Base-by-base conservation (phyloP, 1,140 invertebrate genomes). In the Hydropsyche tenuis region DNA sequence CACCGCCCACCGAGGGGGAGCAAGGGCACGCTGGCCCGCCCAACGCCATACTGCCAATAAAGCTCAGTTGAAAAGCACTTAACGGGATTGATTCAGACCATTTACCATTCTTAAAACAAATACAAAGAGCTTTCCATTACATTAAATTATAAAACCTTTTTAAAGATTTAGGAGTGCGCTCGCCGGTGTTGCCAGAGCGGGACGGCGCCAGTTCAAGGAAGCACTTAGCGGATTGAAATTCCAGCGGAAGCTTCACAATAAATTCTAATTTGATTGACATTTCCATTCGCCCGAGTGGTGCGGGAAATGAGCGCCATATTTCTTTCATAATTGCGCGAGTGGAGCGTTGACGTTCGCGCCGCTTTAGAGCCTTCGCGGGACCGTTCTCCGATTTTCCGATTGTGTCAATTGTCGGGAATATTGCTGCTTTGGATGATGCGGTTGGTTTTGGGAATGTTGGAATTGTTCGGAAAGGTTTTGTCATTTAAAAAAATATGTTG, bases 91-190 rank as follows among this genome's bases (percentile, higher is more conserved):
- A 85, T 85, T 85, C 82, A 82, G 80, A 84, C 82, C 82, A 85
- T 85, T 85, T 83, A 83, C 83, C 81, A 84, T 84, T 85, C 83
- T 84, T 84, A 83, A 83, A 83, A 85, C 81, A 85, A 84, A 85
- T 82, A 84, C 81, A 83, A 78, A 78, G 78, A 82, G 81, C 80
- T 82, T 83, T 84, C 82, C 82, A 84, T 83, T 85, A 82, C 81
- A 81, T 80, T 82, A 82, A 84, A 83, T 83, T 84, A 82, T 82
- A 84, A 84, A 83, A 84, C 82, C 82, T 84, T 83, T 84, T 82
- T 84, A 81, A 80, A 83, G 82, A 83, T 83, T 80, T 81, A 37
- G 30, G 30, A 37, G 30, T 4, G 30, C 30, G 30, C 9, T 37
- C 30, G 3, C 30, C 30, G 3, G 30, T 9, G 3, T 9, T 9